phyloP scores from a whole-genome alignment of 92 coral and sea anemone genomes.

The Diadumene lineata region DNA sequence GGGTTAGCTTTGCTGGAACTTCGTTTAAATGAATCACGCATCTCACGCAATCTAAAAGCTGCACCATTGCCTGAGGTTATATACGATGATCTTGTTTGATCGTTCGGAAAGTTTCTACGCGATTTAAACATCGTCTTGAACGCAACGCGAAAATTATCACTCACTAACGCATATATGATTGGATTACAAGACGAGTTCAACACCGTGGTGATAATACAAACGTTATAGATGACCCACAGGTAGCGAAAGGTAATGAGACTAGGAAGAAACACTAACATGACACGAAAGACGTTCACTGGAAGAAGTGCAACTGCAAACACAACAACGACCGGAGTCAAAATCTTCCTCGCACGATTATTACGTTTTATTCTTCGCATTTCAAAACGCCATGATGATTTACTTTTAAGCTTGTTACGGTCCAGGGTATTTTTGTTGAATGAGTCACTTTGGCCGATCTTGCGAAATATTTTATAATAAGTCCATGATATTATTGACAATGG shows the following conservation, averaged over 20 bases:
- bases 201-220: constrained; percentile 28
- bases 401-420: constrained; percentile 1
- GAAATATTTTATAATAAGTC: constrained; percentile 43
- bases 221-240: constrained; percentile 32
- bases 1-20: background rate
- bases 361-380: constrained; percentile 32
- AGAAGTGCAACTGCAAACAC: constrained; percentile 28
- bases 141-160: constrained; percentile 38
- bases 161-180: constrained; percentile 37
- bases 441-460: constrained; percentile 25
- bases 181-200: constrained; percentile 40
- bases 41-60: background rate
- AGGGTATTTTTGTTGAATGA: constrained; percentile 30
- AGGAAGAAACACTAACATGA: constrained; percentile 12
- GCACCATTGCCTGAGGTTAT: background rate
- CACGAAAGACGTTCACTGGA: constrained; percentile 30
- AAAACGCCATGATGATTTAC: constrained; percentile 7
- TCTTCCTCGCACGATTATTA: constrained; percentile 34
- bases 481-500: constrained; percentile 34
- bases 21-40: background rate
- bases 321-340: constrained; percentile 47
- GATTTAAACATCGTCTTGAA: constrained; percentile 21
- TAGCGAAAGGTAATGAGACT: constrained; percentile 16
- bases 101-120: constrained; percentile 4
- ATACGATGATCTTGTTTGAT: background rate